These are phyloP conservation scores for Ridgeia piscesae DNA, from an alignment of 1,140 invertebrate genomes.

Conservation along the genomic window DNA sequence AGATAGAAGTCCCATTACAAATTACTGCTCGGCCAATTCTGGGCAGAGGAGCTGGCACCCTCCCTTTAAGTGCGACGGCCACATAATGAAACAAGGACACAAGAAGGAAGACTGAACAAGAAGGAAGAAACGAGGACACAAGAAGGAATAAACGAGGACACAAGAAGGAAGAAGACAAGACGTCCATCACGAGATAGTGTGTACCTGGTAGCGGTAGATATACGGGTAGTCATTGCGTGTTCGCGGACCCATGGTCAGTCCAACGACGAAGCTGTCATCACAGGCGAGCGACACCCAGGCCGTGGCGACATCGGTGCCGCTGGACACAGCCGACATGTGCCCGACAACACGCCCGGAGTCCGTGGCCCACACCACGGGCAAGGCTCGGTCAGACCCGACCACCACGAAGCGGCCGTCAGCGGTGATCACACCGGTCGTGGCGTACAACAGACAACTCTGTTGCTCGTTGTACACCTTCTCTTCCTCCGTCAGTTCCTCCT, in stretches of 20 bases:
- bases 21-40: too few relatives aligned
- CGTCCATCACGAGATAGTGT: too few relatives aligned
- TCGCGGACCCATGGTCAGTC: neutral
- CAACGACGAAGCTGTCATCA: constrained; percentile 1
- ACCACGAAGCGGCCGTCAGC: constrained; percentile 1
- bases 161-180: too few relatives aligned
- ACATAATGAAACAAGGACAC: too few relatives aligned
- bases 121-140: too few relatives aligned
- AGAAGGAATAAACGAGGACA: too few relatives aligned
- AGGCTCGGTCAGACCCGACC: neutral
- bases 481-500: neutral
- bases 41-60: too few relatives aligned
- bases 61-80: too few relatives aligned
- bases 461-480: neutral
- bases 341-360: neutral
- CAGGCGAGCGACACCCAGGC: neutral
- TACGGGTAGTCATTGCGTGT: neutral
- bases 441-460: neutral
- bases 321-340: neutral
- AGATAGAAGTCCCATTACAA: too few relatives aligned
- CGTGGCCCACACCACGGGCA: neutral
- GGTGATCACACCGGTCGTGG: neutral
- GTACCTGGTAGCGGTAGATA: constrained; percentile 14
- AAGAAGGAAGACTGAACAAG: too few relatives aligned
- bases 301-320: neutral